Evolutionary conservation across 2,888 invertebrate species (phyloP), one percentile per base, ranked within the genome.

Genomic region (Tenthredo mesomela): DNA sequence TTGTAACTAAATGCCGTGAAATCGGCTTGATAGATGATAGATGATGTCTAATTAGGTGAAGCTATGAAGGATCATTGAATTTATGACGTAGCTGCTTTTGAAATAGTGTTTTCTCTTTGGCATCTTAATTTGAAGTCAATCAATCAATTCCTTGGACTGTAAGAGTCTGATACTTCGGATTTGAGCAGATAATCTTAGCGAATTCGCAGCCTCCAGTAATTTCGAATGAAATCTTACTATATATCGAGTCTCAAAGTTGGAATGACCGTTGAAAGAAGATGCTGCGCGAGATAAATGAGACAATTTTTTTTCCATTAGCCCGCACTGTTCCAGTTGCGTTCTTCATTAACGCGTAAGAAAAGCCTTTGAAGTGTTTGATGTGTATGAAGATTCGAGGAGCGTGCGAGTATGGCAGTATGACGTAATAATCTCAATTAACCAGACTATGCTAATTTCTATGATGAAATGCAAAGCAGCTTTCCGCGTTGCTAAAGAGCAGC

Each of bases 341-440:
- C 61, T 80, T 80, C 50, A 77, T 77, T 61, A 80, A 58, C 37
- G 80, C 21, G 80, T 54, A 80, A 80, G 61, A 61, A 80, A 58
- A 58, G 61, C 61, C 80, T 80, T 61, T 80, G 80, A 80, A 61
- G 80, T 80, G 80, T 58, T 40, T 58, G 58, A 80, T 54, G 50
- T n/a, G n/a, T 18, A 77, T 77, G 33, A 29, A 80, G 58, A 58
- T 61, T n/a, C 21, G 12, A 61, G 40, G 21, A 80, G 80, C 80
- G 80, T 80, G 47, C 82, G 29, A 82, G 70, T 67, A 67, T 70
- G 47, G 10, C 18, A 10, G 15, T 0, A 33, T 82, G 82, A 82
- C 82, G 82, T 82, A 67, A 67, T n/a, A 70, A 82, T 70, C 65
- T 70, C 82, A 82, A 65, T 82, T 82, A 82, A 82, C 82, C 47